These are phyloP conservation scores for Bombus picipes DNA, from an alignment of 1,140 invertebrate species.

Conservation along the genomic window DNA sequence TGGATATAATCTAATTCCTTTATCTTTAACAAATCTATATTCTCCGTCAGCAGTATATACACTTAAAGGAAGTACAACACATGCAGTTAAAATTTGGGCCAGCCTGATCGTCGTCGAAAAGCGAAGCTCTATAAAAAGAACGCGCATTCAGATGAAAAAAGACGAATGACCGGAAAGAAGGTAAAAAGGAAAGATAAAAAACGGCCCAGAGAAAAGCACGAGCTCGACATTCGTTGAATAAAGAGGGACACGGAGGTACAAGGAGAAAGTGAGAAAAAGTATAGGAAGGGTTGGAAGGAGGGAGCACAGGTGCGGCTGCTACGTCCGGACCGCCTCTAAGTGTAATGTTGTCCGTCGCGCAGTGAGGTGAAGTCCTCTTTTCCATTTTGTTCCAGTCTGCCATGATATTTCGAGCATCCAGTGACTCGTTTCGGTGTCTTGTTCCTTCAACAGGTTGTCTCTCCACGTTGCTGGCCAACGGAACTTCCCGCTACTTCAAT, in stretches of 20 bases:
- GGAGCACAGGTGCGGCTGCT: conserved; percentile 69
- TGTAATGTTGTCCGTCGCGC: conserved; percentile 55
- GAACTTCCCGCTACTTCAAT: neutral
- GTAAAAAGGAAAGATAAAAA: neutral
- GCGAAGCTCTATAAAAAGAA: conserved; percentile 2
- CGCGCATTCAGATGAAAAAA: neutral
- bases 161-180: neutral
- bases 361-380: conserved; percentile 27
- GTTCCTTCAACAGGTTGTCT: conserved; percentile 34
- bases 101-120: neutral
- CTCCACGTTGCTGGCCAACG: neutral
- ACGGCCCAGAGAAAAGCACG: neutral
- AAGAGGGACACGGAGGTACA: neutral
- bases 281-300: conserved; percentile 57
- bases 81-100: neutral
- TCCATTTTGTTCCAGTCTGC: neutral
- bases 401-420: conserved; percentile 17
- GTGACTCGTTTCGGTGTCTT: conserved; percentile 23
- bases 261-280: conserved; percentile 36
- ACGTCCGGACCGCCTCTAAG: conserved; percentile 41
- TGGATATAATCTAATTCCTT: neutral
- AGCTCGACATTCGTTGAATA: neutral
- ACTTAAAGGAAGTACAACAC: neutral
- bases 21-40: neutral
- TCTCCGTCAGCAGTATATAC: neutral